Evolutionary conservation across 2,888 invertebrate genomes (phyloP), one percentile per base, ranked within the genome.

Genomic region (Parnassius mnemosyne): DNA sequence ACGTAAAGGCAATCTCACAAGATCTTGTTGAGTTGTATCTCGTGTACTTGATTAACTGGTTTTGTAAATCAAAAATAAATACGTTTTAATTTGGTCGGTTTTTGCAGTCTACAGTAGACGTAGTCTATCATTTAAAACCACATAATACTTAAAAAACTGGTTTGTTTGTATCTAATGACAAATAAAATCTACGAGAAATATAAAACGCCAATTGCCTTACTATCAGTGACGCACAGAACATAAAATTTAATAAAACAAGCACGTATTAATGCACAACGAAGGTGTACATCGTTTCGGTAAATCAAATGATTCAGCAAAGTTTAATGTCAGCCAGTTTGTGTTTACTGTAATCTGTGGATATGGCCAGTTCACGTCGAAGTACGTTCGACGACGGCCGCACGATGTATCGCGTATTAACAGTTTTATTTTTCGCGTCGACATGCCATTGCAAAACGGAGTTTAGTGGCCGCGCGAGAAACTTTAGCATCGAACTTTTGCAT

Each of bases 401-500:
- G 68, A 86, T 89, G 88, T 79, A 76, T 71, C 66, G 70, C 52
- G 68, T 73, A 61, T 65, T 76, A 66, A 61, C 84, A 47, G 67
- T 84, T 57, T 69, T 86, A 47, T 72, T 82, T 65, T 71, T 78
- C 58, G 69, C 80, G 66, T 73, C 81, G 60, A 66, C 77, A 65
- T 84, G 84, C 75, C 78, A 79, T 63, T 81, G 84, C 71, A 77
- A 76, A 10, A 66, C 80, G 11, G 85, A 89, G 10, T 90, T 89
- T 66, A 84, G 80, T 74, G 85, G 82, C 20, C 73, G 88, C 65
- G 83, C 88, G 11, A 78, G 89, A 56, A 90, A 89, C 65, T 90
- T 90, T 65, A 90, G 90, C 65, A 78, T 90, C 10, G 89, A 88
- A 68, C 66, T 91, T 1, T 67, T 91, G n/a, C 80, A 90, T 66